These are phyloP conservation scores for Parazoanthus atlanticus DNA, from an alignment of 92 coral and sea anemone genomes.

Conservation along the genomic window DNA sequence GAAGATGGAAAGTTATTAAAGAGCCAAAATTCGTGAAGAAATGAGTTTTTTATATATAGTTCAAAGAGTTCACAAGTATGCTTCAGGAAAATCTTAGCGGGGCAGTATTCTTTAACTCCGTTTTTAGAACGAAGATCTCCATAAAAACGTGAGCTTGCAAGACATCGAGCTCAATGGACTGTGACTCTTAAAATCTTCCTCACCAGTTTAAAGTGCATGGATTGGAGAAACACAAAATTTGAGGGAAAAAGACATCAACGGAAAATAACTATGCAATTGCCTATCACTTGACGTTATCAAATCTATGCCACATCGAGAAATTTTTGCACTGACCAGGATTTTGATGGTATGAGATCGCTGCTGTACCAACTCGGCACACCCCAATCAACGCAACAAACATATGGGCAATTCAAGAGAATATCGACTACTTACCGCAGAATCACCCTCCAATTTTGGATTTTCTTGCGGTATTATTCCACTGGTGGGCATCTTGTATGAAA, in stretches of 20 bases:
- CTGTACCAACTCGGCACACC: neutral
- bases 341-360: conserved; percentile 10
- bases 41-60: neutral
- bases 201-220: neutral
- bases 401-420: neutral
- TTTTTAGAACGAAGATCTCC: conserved; percentile 7
- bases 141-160: neutral
- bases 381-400: neutral
- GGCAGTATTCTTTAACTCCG: neutral
- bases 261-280: neutral
- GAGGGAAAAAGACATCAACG: neutral
- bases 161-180: neutral
- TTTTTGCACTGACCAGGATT: neutral
- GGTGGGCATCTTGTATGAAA: conserved; percentile 18
- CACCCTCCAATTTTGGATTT: neutral
- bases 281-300: neutral
- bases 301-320: neutral
- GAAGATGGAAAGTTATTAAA: neutral
- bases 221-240: neutral
- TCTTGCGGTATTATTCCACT: neutral
- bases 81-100: neutral
- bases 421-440: conserved; percentile 4
- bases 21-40: neutral
- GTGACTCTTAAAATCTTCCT: conserved; percentile 23
- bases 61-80: neutral